Evolutionary conservation across 2,888 invertebrate genomes (phyloP), one percentile per base, ranked within the genome.

Genomic region (Oscheius onirici): DNA sequence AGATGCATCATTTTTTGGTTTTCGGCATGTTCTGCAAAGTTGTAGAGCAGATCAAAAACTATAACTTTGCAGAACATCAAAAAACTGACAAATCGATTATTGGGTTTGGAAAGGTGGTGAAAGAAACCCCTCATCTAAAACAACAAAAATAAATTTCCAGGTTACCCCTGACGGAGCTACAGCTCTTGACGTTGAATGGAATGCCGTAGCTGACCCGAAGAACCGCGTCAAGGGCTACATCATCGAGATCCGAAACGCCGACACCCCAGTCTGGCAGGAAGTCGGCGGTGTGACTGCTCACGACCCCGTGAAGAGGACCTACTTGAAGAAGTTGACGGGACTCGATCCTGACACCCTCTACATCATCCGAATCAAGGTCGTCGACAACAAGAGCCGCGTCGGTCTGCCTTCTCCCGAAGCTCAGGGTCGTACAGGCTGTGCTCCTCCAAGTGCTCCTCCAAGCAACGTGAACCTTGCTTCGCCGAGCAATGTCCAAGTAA

Each of bases 281-380:
- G 69, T 88, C 44, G 81, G 82, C 54, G 80, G 77, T 22, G 73
- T 84, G 10, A 80, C 82, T 3, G 73, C 75, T 10, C 86, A 88
- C 76, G 86, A 86, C 43, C 55, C 78, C 20, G 80, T 79, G n/a
- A 86, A 84, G 73, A 73, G 78, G 15, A 77, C 73, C 22, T 87
- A 87, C 76, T 71, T 77, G 70, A 81, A 87, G 78, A 87, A 87
- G 43, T 75, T 90, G 26, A 84, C 86, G 5, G 86, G 86, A 11
- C 84, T 90, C 28, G 85, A 88, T 52, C 86, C 89, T 5, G 87
- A 88, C 78, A 89, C 88, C 2, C 87, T 87, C 58, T 90, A 89
- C 78, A 85, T 88, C 67, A 87, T 90, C 15, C 86, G 89, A 84
- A 89, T 89, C 77, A 83, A 87, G 70, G 86, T 86, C 40, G 85